Evolutionary conservation across 2,113 vertebrate genomes (phyloP).

Genomic region (Crotalus viridis): DNA sequence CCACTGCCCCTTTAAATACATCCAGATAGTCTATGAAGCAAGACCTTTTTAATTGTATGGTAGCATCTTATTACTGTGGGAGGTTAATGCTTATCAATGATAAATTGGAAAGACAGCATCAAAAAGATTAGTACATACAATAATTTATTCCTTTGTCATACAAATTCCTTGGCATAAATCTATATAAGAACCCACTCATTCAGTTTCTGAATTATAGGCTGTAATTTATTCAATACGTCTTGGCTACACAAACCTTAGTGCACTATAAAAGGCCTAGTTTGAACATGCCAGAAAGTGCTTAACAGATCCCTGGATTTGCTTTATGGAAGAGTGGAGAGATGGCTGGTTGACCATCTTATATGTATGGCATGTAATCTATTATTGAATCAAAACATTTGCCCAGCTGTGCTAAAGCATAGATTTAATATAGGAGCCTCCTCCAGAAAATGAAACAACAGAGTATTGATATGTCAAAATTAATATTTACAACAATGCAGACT

Average conservation of each 20-base stretch:
- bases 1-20: slow-evolving; percentile 45
- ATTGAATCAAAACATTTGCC: too few relatives aligned
- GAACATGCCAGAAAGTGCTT: not conserved
- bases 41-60: slow-evolving; percentile 53
- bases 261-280: not conserved
- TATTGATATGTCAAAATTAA: not conserved
- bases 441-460: not conserved
- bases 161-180: slow-evolving; percentile 49
- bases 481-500: not conserved
- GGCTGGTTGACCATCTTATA: not conserved
- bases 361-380: not conserved
- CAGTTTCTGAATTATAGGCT: not conserved
- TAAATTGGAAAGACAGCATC: slow-evolving; percentile 51
- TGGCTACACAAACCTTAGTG: not conserved
- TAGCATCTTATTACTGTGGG: slow-evolving; percentile 59
- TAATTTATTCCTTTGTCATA: slow-evolving; percentile 60
- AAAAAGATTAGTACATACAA: slow-evolving; percentile 51
- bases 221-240: not conserved
- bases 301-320: not conserved
- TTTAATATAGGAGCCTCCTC: not conserved
- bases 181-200: not conserved
- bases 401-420: not conserved
- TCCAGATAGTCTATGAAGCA: slow-evolving; percentile 40
- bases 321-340: not conserved
- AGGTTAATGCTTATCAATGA: slow-evolving; percentile 61